phyloP scores from a whole-genome alignment of 2,113 vertebrate species.

The Pao palembangensis region DNA sequence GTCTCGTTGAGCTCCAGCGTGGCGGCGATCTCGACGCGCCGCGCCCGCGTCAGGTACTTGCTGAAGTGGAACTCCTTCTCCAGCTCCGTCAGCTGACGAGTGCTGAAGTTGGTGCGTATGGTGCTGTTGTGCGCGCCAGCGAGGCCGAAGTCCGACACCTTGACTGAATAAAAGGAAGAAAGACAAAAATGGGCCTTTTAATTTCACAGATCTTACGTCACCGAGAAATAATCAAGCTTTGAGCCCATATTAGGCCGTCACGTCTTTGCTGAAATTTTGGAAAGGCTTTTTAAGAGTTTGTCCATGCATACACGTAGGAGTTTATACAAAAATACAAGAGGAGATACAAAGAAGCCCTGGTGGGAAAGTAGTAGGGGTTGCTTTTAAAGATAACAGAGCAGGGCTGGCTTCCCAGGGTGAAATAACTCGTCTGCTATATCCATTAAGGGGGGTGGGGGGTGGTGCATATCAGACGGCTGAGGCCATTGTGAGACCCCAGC shows the following conservation, averaged over 20 bases:
- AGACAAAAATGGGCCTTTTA: neutral
- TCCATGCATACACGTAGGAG: neutral
- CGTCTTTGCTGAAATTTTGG: no score
- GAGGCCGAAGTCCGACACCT: conserved; percentile 80
- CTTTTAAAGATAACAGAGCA: conserved; percentile 72
- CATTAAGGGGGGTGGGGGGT: conserved; percentile 26
- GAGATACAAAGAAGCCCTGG: neutral
- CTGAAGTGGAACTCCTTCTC: conserved; percentile 99
- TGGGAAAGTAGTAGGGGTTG: neutral
- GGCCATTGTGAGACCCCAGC: conserved; percentile 1
- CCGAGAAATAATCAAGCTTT: no score
- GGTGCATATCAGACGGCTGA: neutral
- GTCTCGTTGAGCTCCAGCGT: conserved; percentile 94
- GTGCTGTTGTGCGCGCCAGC: conserved; percentile 75
- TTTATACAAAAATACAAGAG: neutral
- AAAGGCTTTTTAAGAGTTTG: neutral
- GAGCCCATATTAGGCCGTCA: no score
- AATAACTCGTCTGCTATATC: conserved; percentile 56
- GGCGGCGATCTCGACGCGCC: conserved; percentile 92
- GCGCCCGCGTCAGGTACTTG: conserved; percentile 92
- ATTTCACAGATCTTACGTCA: neutral
- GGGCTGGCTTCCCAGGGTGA: conserved; percentile 62
- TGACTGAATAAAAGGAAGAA: conserved; percentile 68
- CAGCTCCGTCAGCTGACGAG: conserved; percentile 93
- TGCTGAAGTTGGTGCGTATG: conserved; percentile 96